Evolutionary conservation across 1,140 invertebrate species (phyloP), one percentile per base, ranked within the genome.

Genomic region (Caenorhabditis latens): DNA sequence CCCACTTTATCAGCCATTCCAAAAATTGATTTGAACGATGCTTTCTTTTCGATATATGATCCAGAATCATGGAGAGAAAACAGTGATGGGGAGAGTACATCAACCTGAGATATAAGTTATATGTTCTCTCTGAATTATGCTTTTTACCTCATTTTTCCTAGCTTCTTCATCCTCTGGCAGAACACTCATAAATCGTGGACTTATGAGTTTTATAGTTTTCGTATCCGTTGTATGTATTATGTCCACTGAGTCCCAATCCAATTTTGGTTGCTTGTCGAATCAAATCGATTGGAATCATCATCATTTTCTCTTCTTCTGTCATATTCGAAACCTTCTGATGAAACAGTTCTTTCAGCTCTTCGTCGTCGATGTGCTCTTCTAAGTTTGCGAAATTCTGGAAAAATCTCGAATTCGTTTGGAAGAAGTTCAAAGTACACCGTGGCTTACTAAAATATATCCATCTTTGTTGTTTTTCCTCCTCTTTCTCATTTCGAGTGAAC

Each of bases 61-160:
- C 90, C 90, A 42, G 90, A 87, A 24, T 88, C 58, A 58, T 90
- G 90, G 21, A 90, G 88, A 24, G 84, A 83, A 42, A 90, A 90
- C 2, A 90, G 84, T 2, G 90, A 90, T 0, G 90, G 90, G 16
- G 90, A 90, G 24, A 90, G 61, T 2, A 90, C 19, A 50, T 89
- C 84, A 9, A 90, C 42, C 89, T 90, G 86, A 67, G 90, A 84
- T 42, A 7, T 61, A 85, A n/a, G 13, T 14, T 14, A n/a, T 13
- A 46, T 84, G 13, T 8, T 65, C 16, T 7, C 16, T 50, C 53
- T 13, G 1, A 13, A 8, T 63, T 8, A 46, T 65, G 5, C 24
- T n/a, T n/a, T n/a, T 14, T 9, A 89, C 84, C 11, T 50, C 67
- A 16, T 43, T 21, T 19, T 79, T 65, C 65, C 57, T 71, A 19